Conservation (phyloP, 2,888 invertebrate genomes). For the Tillus elongatus region DNA sequence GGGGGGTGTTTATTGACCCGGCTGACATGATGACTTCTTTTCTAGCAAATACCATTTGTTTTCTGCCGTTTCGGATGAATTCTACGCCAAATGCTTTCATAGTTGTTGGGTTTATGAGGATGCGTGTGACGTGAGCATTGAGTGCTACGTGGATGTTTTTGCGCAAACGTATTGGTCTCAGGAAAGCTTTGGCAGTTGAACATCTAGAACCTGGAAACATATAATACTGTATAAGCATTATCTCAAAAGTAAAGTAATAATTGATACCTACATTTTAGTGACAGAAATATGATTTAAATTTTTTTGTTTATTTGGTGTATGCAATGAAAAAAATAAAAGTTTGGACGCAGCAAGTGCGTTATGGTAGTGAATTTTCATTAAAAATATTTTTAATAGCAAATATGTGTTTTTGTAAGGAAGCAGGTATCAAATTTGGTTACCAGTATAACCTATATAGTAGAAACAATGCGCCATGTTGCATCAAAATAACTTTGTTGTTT, state of each 20-base stretch:
- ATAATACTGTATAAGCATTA: slow-evolving; percentile 71
- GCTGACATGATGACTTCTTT: slow-evolving; percentile 83
- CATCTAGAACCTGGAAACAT: slow-evolving; percentile 74
- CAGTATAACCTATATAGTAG: no score
- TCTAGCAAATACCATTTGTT: slow-evolving; percentile 60
- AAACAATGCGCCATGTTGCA: no score
- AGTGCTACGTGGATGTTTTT: slow-evolving; percentile 73
- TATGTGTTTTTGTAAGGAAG: no score
- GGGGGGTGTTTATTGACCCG: slow-evolving; percentile 86
- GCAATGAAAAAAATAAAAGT: no score
- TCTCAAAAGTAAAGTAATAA: no score
- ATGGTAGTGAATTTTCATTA: no score
- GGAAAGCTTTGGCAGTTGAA: slow-evolving; percentile 80
- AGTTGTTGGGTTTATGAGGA: slow-evolving; percentile 64
- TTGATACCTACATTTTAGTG: background rate
- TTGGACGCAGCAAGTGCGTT: no score
- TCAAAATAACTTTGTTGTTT: no score
- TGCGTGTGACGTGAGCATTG: slow-evolving; percentile 66
- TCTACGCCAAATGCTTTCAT: slow-evolving; percentile 74
- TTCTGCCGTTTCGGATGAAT: slow-evolving; percentile 63
- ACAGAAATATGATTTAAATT: background rate
- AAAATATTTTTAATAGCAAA: no score
- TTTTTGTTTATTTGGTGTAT: background rate
- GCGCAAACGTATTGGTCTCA: slow-evolving; percentile 66
- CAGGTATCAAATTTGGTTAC: no score